phyloP scores from a whole-genome alignment of 2,797 vertebrate genomes.

The Manis crassicaudata region DNA sequence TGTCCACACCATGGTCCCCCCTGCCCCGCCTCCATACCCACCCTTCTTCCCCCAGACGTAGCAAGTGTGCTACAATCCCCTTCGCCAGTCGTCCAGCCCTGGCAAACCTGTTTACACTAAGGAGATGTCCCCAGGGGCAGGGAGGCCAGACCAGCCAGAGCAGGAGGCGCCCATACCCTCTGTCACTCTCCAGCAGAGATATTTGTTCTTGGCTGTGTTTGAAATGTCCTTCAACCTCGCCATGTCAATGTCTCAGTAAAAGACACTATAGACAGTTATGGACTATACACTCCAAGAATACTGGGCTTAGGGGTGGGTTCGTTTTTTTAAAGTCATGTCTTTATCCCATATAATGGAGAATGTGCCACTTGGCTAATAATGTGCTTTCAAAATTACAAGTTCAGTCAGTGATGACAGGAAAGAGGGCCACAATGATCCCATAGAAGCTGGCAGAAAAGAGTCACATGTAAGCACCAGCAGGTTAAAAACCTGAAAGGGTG shows the following conservation, averaged over 20 bases:
- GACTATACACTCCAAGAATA: conserved; percentile 69
- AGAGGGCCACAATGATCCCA: background rate
- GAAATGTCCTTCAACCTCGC: background rate
- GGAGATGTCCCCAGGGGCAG: conserved; percentile 43
- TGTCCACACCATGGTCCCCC: background rate
- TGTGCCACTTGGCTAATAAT: conserved; percentile 76
- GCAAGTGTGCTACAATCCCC: conserved; percentile 35
- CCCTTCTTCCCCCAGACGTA: background rate
- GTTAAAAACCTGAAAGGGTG: conserved; percentile 64
- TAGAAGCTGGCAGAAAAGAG: conserved; percentile 14
- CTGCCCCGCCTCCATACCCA: background rate
- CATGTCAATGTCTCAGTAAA: conserved; percentile 42
- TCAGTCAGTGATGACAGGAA: conserved; percentile 68
- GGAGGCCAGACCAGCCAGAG: conserved; percentile 29
- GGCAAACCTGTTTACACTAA: conserved; percentile 79
- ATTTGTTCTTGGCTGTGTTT: conserved; percentile 45
- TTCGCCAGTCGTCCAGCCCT: conserved; percentile 47
- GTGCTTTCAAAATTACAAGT: conserved; percentile 72
- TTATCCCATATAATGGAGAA: conserved; percentile 80
- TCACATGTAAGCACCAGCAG: background rate
- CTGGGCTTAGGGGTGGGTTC: conserved; percentile 54
- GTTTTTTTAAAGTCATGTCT: conserved; percentile 57
- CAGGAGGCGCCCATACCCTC: background rate
- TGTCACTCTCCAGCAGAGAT: conserved; percentile 46
- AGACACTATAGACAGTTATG: conserved; percentile 60